phyloP scores from a whole-genome alignment of 2,113 vertebrate species.

The Daboia siamensis region DNA sequence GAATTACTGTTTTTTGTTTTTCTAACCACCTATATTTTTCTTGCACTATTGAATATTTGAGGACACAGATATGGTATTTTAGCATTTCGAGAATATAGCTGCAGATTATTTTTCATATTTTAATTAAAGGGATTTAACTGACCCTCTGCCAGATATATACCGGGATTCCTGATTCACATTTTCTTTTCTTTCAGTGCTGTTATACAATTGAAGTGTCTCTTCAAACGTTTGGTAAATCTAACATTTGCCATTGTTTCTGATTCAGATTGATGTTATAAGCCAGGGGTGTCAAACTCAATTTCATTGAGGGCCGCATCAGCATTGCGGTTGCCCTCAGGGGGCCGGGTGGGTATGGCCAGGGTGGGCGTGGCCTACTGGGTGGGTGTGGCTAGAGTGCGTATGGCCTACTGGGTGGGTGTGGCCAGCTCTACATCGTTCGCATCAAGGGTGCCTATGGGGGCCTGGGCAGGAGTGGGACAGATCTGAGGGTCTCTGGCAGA shows the following conservation, averaged over 20 bases:
- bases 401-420: too few species aligned
- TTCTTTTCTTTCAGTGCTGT: background rate
- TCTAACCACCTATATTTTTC: slow-evolving; percentile 16
- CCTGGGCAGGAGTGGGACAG: too few species aligned
- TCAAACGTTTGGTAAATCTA: background rate
- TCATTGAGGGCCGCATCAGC: too few species aligned
- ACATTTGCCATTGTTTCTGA: background rate
- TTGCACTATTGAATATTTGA: slow-evolving; percentile 10
- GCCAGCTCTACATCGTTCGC: too few species aligned
- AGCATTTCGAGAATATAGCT: slow-evolving; percentile 36
- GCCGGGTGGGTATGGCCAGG: too few species aligned
- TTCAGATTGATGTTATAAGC: background rate
- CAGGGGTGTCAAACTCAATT: too few species aligned
- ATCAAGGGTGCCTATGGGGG: too few species aligned
- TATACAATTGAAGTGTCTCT: slow-evolving; percentile 21
- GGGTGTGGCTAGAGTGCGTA: too few species aligned
- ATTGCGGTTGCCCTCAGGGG: too few species aligned
- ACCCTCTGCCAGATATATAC: background rate
- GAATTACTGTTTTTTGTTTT: slow-evolving; percentile 29
- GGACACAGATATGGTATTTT: background rate
- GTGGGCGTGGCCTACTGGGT: too few species aligned
- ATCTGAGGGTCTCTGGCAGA: too few species aligned
- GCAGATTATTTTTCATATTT: slow-evolving; percentile 17
- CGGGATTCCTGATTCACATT: slow-evolving; percentile 21
- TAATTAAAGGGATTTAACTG: background rate